A percentile compares a stretch with the other conserved stretches of the same genome.
Conservation (phyloP, 2,797 vertebrate species). For the Lycodopsis pacificus region DNA sequence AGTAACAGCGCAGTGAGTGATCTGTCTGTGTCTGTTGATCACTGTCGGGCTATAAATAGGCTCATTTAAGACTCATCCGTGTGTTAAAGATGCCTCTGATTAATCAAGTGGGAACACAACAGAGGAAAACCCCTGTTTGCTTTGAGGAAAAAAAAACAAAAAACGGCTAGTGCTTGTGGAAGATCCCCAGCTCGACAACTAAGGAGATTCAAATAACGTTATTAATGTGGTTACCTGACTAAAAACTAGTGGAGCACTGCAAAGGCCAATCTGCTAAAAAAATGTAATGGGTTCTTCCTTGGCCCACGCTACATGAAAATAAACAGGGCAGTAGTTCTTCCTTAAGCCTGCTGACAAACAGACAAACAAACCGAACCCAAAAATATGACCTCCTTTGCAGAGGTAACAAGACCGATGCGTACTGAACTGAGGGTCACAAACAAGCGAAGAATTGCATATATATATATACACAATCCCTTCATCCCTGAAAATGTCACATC, state of each 20-base stretch:
- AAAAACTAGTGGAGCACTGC: background rate
- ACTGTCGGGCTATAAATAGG: conserved; percentile 35
- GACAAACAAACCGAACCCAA: too few relatives aligned
- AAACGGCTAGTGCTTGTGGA: background rate
- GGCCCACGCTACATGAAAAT: too few relatives aligned
- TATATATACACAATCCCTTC: background rate
- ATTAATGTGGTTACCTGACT: background rate
- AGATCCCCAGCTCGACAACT: background rate
- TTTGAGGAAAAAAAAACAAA: background rate
- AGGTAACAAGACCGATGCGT: background rate
- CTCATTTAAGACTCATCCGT: background rate
- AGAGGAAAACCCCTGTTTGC: background rate
- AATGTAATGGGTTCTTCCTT: background rate
- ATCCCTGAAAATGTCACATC: background rate
- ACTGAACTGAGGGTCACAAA: background rate
- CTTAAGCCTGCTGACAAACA: too few relatives aligned
- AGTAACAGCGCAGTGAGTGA: background rate
- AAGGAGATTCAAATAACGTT: background rate
- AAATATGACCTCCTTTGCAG: too few relatives aligned
- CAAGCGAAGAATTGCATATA: background rate
- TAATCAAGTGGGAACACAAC: background rate
- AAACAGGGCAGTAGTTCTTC: too few relatives aligned
- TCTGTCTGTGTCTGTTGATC: background rate
- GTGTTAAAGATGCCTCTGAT: background rate
- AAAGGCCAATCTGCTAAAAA: too few relatives aligned